Base-by-base conservation (phyloP, 37 sponge, comb jelly and placozoan genomes). In the Ephydatia muelleri region DNA sequence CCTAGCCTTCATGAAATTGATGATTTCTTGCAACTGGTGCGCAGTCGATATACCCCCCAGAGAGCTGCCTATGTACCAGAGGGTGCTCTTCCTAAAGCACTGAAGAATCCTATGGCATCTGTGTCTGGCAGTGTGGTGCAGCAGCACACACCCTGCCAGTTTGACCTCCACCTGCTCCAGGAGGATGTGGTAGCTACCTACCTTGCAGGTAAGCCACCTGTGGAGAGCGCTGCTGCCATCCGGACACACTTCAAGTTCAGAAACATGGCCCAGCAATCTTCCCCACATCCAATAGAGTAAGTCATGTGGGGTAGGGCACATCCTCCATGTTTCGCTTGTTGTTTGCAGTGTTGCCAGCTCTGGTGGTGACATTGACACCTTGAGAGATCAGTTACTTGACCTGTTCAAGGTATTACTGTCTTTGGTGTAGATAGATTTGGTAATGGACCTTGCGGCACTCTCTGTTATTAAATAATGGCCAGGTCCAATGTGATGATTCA, bases 121-220 rank as follows among this genome's bases (percentile, higher is more conserved):
- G 13, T 34, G 21, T 71, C 72, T n/a, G 21, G 11, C 33, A 31
- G 33, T 33, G 33, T 14, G 23, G 30, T 33, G 30, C 72, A 71
- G 27, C 70, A 69, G 29, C 29, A 43, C 70, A 68, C 70, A 29
- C 9, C 8, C 70, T 29, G 28, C 31, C 38, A 86, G 57, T 91
- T 91, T 57, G 36, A 88, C 70, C 84, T 88, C 13, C 76, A 84
- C 22, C 32, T 38, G 35, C 85, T 92, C 23, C 92, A 92, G 82
- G 88, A 92, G 21, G 92, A 87, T 47, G 35, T 92, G 2, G 43
- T 92, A 25, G 49, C 68, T 34, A 72, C 70, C 22, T 88, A 67
- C 35, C 30, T 92, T 4, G 85, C 85, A 0, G 92, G 92, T 25
- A 88, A 88, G 81, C 92, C 92, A 1, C 57, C 80, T 35, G 84